phyloP scores from a whole-genome alignment of 2,888 invertebrate species.

The Polydrusus pterygomalis region DNA sequence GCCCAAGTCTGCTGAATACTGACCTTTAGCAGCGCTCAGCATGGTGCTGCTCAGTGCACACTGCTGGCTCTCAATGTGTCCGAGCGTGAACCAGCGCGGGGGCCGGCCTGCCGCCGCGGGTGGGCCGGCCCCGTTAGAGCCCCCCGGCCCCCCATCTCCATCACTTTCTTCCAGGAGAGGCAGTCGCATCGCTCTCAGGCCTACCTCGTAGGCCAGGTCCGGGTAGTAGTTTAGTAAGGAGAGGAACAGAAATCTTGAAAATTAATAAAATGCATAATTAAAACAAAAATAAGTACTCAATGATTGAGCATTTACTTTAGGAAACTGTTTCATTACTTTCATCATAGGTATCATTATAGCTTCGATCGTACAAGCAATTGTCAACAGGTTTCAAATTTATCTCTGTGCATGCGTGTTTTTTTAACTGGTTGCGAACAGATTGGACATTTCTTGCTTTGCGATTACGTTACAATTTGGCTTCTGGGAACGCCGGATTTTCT shows the following conservation, averaged over 20 bases:
- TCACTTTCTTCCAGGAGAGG: conserved; percentile 86
- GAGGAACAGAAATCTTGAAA: conserved; percentile 81
- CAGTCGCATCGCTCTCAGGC: conserved; percentile 85
- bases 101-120: conserved; percentile 75
- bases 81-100: conserved; percentile 86
- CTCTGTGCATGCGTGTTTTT: no score
- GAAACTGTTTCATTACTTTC: no score
- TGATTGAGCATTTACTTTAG: no score
- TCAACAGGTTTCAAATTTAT: no score
- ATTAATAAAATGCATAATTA: no score
- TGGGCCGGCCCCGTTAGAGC: conserved; percentile 58
- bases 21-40: conserved; percentile 82
- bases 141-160: conserved; percentile 71
- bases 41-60: conserved; percentile 86
- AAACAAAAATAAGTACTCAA: not conserved
- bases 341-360: no score
- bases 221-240: conserved; percentile 84
- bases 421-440: no score
- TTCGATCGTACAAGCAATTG: no score
- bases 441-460: no score
- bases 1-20: no score
- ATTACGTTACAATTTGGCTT: no score
- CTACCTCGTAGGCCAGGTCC: conserved; percentile 87
- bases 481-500: no score
- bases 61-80: conserved; percentile 87